phyloP scores from a whole-genome alignment of 2,888 invertebrate genomes.

The Cremastobaeus sp. region DNA sequence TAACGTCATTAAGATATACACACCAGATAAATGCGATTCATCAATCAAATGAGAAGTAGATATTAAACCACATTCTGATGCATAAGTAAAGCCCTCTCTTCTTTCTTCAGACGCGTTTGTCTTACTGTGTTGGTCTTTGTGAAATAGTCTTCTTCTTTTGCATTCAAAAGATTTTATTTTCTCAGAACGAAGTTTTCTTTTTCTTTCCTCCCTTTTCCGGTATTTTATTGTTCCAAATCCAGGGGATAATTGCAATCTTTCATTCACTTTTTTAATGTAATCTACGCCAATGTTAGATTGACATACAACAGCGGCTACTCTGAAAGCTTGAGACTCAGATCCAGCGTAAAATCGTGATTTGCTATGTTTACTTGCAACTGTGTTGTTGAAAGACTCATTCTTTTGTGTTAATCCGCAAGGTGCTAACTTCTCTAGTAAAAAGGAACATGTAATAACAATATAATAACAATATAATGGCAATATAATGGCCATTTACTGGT shows the following conservation, averaged over 20 bases:
- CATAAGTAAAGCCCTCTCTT: not conserved
- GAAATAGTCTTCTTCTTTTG: not conserved
- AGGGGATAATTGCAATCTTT: not conserved
- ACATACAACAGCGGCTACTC: not conserved
- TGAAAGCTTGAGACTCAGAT: not conserved
- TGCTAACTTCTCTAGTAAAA: not conserved
- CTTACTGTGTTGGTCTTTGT: not conserved
- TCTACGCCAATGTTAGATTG: not conserved
- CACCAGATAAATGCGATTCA: not conserved
- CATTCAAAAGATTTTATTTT: not conserved
- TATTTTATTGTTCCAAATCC: not conserved
- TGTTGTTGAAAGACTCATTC: not conserved
- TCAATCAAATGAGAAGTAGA: not conserved
- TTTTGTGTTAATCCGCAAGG: not conserved
- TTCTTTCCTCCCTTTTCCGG: not conserved
- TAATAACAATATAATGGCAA: too few relatives aligned
- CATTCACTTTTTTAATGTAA: not conserved
- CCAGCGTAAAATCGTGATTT: not conserved
- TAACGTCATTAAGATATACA: not conserved
- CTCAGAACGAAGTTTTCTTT: not conserved
- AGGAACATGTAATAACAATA: too few relatives aligned
- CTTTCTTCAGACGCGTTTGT: not conserved
- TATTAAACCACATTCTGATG: not conserved
- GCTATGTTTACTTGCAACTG: not conserved
- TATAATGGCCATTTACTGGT: too few relatives aligned